phyloP scores from a whole-genome alignment of 2,797 vertebrate species.

The Echeneis naucrates region DNA sequence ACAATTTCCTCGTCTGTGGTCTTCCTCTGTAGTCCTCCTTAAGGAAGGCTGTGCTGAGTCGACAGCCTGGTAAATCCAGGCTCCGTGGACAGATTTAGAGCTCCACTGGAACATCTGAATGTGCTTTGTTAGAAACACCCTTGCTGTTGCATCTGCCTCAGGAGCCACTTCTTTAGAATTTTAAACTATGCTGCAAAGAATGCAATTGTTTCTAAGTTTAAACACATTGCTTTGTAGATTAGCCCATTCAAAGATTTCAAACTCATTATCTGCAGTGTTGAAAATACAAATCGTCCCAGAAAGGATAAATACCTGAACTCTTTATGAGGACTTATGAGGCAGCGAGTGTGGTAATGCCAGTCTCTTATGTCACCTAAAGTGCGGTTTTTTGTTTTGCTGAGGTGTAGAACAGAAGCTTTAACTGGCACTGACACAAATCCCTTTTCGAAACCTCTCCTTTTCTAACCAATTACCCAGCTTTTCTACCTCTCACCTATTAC shows the following conservation, averaged over 20 bases:
- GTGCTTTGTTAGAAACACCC: conserved; percentile 18
- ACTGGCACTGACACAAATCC: too few relatives aligned
- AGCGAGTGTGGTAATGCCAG: too few relatives aligned
- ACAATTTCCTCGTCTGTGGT: conserved; percentile 13
- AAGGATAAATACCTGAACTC: background rate
- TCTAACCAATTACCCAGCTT: too few relatives aligned
- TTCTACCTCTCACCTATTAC: too few relatives aligned
- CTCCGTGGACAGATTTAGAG: conserved; percentile 24
- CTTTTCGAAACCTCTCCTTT: too few relatives aligned
- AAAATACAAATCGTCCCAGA: background rate
- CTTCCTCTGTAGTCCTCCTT: conserved; percentile 10
- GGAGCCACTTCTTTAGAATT: background rate
- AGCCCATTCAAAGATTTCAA: background rate
- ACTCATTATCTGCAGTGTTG: background rate
- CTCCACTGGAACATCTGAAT: conserved; percentile 22
- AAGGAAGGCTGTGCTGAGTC: conserved; percentile 21
- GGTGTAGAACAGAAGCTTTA: too few relatives aligned
- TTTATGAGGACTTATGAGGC: too few relatives aligned
- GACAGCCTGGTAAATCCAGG: conserved; percentile 21
- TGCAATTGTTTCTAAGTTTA: background rate
- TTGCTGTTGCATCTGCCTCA: background rate
- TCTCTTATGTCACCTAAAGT: too few relatives aligned
- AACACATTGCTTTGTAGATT: background rate
- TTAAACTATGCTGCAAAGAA: background rate
- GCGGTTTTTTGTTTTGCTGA: too few relatives aligned